phyloP scores from a whole-genome alignment of 2,888 invertebrate species.

The Drosophila quinaria region DNA sequence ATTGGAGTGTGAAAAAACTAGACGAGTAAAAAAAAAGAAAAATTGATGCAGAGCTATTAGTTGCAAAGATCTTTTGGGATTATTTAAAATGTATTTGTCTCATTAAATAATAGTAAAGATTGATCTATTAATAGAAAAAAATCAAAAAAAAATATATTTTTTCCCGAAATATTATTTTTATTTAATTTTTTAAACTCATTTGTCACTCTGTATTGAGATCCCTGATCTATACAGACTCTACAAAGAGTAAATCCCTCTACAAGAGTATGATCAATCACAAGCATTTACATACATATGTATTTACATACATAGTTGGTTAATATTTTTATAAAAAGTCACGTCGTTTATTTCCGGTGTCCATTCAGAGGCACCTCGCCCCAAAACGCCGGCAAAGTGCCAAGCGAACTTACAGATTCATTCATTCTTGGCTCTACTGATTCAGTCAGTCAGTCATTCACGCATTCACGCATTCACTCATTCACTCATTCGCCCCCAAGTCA shows the following conservation, averaged over 20 bases:
- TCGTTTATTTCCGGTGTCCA: slow-evolving; percentile 84
- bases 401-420: slow-evolving; percentile 79
- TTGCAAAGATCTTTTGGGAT: not conserved
- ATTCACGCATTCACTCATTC: slow-evolving; percentile 48
- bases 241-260: not conserved
- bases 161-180: no score
- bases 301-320: slow-evolving; percentile 54
- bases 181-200: no score
- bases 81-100: not conserved
- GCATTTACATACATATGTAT: slow-evolving; percentile 7
- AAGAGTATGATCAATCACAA: not conserved
- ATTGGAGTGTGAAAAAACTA: slow-evolving; percentile 29
- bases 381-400: slow-evolving; percentile 70
- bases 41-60: not conserved
- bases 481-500: slow-evolving; percentile 59
- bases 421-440: slow-evolving; percentile 53
- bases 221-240: not conserved
- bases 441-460: slow-evolving; percentile 27
- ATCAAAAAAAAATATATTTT: no score
- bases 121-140: no score
- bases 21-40: no score
- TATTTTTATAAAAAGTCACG: slow-evolving; percentile 83
- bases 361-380: slow-evolving; percentile 39
- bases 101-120: no score
- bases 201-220: not conserved